These are phyloP conservation scores for Neodiprion virginianus DNA, from an alignment of 1,140 invertebrate species.

Conservation along the genomic window DNA sequence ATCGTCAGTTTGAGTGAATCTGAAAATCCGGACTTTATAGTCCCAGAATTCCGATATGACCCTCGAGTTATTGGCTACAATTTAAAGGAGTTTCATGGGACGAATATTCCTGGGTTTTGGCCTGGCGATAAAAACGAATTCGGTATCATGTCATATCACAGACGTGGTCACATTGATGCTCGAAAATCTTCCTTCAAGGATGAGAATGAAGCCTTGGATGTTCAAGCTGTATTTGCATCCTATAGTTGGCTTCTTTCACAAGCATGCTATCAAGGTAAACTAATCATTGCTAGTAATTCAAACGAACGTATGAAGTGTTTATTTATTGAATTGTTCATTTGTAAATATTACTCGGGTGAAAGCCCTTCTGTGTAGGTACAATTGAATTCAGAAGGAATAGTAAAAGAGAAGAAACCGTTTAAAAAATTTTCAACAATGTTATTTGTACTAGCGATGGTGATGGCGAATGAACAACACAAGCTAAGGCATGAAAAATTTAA, in stretches of 20 bases:
- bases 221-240: conserved; percentile 76
- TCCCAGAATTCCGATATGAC: conserved; percentile 65
- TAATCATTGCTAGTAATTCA: not conserved
- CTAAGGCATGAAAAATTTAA: too few species aligned
- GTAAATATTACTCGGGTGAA: too few species aligned
- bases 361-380: too few species aligned
- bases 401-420: too few species aligned
- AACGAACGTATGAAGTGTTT: too few species aligned
- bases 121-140: conserved; percentile 78
- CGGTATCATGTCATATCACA: conserved; percentile 77
- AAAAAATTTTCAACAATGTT: too few species aligned
- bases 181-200: conserved; percentile 56
- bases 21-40: conserved; percentile 62
- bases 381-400: too few species aligned
- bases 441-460: too few species aligned
- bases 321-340: too few species aligned
- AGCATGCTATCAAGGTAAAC: conserved; percentile 79
- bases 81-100: conserved; percentile 65
- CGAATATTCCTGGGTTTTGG: conserved; percentile 83
- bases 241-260: conserved; percentile 83
- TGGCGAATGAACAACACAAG: too few species aligned
- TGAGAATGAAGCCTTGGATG: conserved; percentile 70
- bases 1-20: conserved; percentile 66
- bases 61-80: conserved; percentile 66
- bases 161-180: conserved; percentile 62